A percentile compares a stretch with the other conserved stretches of the same genome.
Conservation (phyloP, 2,888 invertebrate genomes). For the Rotaria sp. region DNA sequence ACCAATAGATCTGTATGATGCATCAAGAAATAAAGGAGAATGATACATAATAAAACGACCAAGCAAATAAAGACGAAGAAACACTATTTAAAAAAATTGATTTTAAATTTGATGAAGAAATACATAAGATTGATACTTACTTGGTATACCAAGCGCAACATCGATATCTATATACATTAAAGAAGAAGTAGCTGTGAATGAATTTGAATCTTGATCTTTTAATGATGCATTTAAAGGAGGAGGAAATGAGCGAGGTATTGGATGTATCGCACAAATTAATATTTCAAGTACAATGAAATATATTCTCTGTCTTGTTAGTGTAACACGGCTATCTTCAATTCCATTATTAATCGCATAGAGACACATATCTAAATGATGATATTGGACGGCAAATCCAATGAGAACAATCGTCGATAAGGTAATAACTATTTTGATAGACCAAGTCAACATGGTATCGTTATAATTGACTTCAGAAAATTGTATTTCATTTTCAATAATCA, state of each 20-base stretch:
- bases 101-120: not conserved
- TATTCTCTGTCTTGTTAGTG: conserved; percentile 46
- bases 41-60: conserved; percentile 51
- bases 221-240: conserved; percentile 38
- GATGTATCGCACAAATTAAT: conserved; percentile 50
- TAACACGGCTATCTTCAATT: conserved; percentile 52
- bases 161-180: not conserved
- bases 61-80: not conserved
- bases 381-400: conserved; percentile 48
- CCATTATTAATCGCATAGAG: conserved; percentile 52
- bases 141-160: not conserved
- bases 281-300: conserved; percentile 69
- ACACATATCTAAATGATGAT: conserved; percentile 50
- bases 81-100: not conserved
- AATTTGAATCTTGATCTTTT: not conserved
- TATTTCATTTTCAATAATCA: conserved; percentile 51
- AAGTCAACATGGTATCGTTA: conserved; percentile 44
- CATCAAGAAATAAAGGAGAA: conserved; percentile 52
- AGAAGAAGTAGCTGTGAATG: not conserved
- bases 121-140: not conserved
- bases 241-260: conserved; percentile 44
- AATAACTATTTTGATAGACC: conserved; percentile 48
- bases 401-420: conserved; percentile 49
- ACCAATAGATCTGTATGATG: conserved; percentile 53
- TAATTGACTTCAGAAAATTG: conserved; percentile 44